phyloP scores from a whole-genome alignment of 2,113 vertebrate genomes.

The Clupea harengus region DNA sequence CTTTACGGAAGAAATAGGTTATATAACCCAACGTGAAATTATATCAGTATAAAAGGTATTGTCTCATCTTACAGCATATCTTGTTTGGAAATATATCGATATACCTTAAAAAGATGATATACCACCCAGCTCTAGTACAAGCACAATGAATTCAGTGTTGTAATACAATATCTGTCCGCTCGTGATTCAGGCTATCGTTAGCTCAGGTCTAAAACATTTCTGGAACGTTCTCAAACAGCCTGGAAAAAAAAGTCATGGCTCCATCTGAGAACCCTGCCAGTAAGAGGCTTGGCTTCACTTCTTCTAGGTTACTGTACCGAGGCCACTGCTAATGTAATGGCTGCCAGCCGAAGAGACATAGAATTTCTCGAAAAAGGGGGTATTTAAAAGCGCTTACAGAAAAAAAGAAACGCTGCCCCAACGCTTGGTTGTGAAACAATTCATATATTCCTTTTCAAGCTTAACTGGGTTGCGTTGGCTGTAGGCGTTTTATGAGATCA shows the following conservation, averaged over 20 bases:
- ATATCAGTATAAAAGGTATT: too few relatives aligned
- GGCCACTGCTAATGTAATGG: neutral
- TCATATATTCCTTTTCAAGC: neutral
- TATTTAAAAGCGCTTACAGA: neutral
- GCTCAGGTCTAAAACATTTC: slow-evolving; percentile 9
- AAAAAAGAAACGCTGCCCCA: neutral
- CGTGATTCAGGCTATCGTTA: neutral
- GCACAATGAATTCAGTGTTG: neutral
- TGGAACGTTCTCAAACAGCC: slow-evolving; percentile 4
- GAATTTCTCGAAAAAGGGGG: neutral
- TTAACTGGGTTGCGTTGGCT: neutral
- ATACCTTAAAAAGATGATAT: too few relatives aligned
- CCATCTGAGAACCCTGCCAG: neutral
- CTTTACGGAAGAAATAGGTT: too few relatives aligned
- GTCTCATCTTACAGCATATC: too few relatives aligned
- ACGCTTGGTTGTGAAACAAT: neutral
- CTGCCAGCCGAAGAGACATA: neutral
- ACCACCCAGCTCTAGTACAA: neutral
- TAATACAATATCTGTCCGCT: neutral
- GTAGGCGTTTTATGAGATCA: slow-evolving; percentile 1
- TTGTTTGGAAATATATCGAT: too few relatives aligned
- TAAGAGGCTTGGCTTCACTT: neutral
- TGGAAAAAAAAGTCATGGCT: neutral
- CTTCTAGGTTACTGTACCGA: neutral
- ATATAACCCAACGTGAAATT: too few relatives aligned